These are phyloP conservation scores for Tretioscincus oriximinensis DNA, from an alignment of 2,113 vertebrate species.

Conservation along the genomic window DNA sequence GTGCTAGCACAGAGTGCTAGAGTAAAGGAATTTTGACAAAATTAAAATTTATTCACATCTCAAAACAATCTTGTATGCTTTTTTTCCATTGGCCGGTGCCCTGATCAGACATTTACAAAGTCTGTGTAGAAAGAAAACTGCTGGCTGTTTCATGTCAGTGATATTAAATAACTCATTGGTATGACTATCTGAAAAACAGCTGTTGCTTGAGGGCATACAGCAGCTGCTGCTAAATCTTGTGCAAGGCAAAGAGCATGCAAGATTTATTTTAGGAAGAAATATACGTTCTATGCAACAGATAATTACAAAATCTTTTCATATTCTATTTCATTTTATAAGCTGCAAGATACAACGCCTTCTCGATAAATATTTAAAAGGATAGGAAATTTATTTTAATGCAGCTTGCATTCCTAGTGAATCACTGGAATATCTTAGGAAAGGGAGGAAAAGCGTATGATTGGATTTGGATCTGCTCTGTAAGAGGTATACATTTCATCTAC, in stretches of 20 bases:
- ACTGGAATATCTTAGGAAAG: neutral
- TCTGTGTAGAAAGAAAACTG: accelerated
- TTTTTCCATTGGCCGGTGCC: neutral
- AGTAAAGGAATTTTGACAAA: neutral
- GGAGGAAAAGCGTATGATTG: neutral
- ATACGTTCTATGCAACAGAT: neutral
- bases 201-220: neutral
- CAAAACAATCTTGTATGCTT: neutral
- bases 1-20: neutral
- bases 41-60: neutral
- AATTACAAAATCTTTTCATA: accelerated
- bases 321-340: neutral
- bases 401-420: neutral
- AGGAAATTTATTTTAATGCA: conserved; percentile 1
- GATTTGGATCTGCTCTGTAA: conserved; percentile 13
- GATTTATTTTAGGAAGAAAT: conserved; percentile 16
- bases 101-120: neutral
- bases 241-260: neutral
- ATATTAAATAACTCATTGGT: neutral
- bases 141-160: conserved; percentile 1
- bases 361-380: neutral
- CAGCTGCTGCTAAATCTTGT: conserved; percentile 33
- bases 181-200: conserved; percentile 10
- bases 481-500: neutral
- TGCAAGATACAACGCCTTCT: neutral